These are phyloP conservation scores for Eupithecia tripunctaria DNA, from an alignment of 2,888 invertebrate species.

Conservation along the genomic window DNA sequence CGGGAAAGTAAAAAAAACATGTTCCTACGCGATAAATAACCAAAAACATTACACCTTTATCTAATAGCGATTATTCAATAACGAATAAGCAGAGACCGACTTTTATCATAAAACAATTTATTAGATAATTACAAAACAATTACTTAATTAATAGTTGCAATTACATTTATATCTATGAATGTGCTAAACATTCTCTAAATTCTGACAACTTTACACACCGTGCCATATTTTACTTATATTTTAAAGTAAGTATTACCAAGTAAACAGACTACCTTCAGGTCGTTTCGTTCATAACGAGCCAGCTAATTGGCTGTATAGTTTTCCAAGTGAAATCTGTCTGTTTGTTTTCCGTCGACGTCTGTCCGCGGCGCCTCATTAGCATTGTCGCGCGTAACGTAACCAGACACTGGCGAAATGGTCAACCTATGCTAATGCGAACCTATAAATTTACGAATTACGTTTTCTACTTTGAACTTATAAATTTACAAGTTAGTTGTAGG, in stretches of 20 bases:
- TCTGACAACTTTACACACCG: not conserved
- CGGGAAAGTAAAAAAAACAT: not conserved
- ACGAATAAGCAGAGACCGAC: too few relatives aligned
- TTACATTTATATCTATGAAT: too few relatives aligned
- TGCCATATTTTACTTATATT: not conserved
- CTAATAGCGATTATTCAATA: too few relatives aligned
- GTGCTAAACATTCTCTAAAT: not conserved
- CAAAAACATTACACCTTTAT: not conserved
- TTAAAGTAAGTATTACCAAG: not conserved
- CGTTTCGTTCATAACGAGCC: constrained; percentile 9
- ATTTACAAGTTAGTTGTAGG: not conserved
- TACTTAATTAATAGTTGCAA: too few relatives aligned
- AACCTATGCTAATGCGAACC: constrained; percentile 11
- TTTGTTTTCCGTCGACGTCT: constrained; percentile 45
- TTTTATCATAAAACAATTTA: too few relatives aligned
- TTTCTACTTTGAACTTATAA: constrained; percentile 6
- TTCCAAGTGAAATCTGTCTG: constrained; percentile 33
- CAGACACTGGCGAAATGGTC: constrained; percentile 8
- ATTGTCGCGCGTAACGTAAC: constrained; percentile 46
- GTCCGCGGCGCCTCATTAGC: constrained; percentile 61
- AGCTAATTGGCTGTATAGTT: constrained; percentile 24
- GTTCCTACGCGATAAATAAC: not conserved
- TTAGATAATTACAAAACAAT: too few relatives aligned
- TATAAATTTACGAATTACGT: not conserved
- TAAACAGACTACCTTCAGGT: not conserved